These are phyloP conservation scores for Apodemia hepburni DNA, from an alignment of 2,888 invertebrate genomes.

Conservation along the genomic window DNA sequence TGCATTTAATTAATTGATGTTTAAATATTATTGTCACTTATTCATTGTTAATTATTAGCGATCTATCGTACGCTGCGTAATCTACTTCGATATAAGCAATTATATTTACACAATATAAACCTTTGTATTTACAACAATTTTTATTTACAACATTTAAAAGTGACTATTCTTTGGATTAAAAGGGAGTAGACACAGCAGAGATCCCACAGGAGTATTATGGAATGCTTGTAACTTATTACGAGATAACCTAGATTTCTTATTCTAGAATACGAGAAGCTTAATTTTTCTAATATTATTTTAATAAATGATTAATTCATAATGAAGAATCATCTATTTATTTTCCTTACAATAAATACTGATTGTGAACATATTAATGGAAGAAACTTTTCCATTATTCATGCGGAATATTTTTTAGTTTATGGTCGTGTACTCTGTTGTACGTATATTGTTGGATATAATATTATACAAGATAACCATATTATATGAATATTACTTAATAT, in stretches of 20 bases:
- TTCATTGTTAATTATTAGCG: conserved; percentile 42
- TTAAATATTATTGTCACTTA: conserved; percentile 71
- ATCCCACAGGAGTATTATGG: conserved; percentile 75
- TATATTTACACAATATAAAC: conserved; percentile 57
- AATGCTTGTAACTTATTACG: conserved; percentile 68
- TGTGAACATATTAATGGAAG: not conserved
- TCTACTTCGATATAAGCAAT: conserved; percentile 41
- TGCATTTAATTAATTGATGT: conserved; percentile 55
- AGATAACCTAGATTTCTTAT: conserved; percentile 66
- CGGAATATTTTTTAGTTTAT: not conserved
- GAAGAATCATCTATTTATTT: conserved; percentile 13
- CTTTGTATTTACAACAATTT: conserved; percentile 43
- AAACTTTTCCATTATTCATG: not conserved
- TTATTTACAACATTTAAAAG: conserved; percentile 51
- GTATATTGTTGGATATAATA: conserved; percentile 36
- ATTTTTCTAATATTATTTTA: conserved; percentile 25
- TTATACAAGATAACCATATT: conserved; percentile 23
- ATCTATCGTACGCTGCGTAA: conserved; percentile 12
- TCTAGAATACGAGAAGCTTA: conserved; percentile 58
- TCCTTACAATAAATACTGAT: conserved; percentile 16
- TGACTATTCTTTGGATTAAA: conserved; percentile 62
- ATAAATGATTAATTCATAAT: conserved; percentile 14
- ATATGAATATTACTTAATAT: conserved; percentile 22
- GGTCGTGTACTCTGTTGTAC: conserved; percentile 35
- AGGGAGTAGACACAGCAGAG: conserved; percentile 74